Evolutionary conservation across 1,140 invertebrate genomes (phyloP), one percentile per base, ranked within the genome.

Genomic region (Calephelis nemesis): DNA sequence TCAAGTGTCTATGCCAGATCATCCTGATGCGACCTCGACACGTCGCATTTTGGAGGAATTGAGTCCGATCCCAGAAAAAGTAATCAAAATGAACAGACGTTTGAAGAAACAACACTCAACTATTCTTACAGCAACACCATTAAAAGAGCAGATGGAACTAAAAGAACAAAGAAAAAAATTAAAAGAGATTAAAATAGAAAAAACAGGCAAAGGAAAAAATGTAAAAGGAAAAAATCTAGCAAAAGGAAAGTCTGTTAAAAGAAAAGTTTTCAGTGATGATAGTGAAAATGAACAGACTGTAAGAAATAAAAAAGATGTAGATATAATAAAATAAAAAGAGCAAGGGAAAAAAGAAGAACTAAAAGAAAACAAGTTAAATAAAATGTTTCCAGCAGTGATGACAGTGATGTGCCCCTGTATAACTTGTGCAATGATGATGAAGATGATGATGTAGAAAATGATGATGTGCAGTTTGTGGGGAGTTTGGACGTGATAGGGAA

Each of bases 41-140:
- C 30, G 30, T 30, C 30, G 30, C 30, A 30, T 30, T 30, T 30
- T 30, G 4, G 30, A 30, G 3, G 30, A 30, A 30, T 30, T 30
- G 30, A 30, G 30, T 30, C 30, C 30, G 30, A 30, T 30, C 30
- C 30, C 30, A 30, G 30, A 67, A 60, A 67, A 60, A 39, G 47
- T 7, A 67, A 67, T 58, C 48, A 67, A 67, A 67, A 67, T 67
- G 54, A 50, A 67, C n/a, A 67, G n/a, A 67, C 65, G 50, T 58
- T n/a, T 58, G 3, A 67, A 66, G 11, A 66, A 66, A 58, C 65
- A 13, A 50, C 65, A 66, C 48, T 64, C 30, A 30, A 64, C 19
- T 47, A 64, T 48, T 67, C 54, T 52, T 49, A 42, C 48, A 49
- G 48, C 48, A 6, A 67, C 65, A 4, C 65, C 52, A 60, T 58